These are phyloP conservation scores for Cydia fagiglandana DNA, from an alignment of 1,140 invertebrate genomes.

Conservation along the genomic window DNA sequence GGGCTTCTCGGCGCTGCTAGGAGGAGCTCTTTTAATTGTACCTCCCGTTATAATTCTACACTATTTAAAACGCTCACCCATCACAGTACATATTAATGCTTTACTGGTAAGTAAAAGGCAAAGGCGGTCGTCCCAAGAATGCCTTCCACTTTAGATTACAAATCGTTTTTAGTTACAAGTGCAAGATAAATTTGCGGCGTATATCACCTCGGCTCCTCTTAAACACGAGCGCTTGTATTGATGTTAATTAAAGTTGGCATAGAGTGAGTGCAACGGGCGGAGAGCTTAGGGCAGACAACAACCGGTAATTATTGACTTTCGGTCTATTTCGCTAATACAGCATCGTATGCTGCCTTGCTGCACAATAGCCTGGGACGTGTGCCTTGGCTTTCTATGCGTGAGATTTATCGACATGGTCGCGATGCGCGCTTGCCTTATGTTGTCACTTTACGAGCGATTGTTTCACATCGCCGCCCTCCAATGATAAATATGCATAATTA, in stretches of 20 bases:
- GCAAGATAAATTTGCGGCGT: conserved; percentile 56
- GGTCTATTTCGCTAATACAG: conserved; percentile 35
- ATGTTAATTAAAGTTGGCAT: conserved; percentile 58
- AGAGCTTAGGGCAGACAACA: conserved; percentile 20
- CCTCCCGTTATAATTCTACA: conserved; percentile 21
- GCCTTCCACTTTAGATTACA: conserved; percentile 51
- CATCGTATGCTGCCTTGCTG: conserved; percentile 35
- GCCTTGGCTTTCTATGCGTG: conserved; percentile 31
- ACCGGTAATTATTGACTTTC: conserved; percentile 37
- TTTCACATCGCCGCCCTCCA: conserved; percentile 34
- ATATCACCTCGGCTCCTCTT: conserved; percentile 54
- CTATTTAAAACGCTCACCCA: neutral
- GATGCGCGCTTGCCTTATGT: conserved; percentile 31
- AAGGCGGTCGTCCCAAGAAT: conserved; percentile 38
- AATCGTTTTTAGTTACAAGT: conserved; percentile 45
- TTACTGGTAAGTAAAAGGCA: neutral
- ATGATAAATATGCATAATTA: conserved; percentile 35
- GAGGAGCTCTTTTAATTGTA: conserved; percentile 11
- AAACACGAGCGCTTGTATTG: conserved; percentile 48
- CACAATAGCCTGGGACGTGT: conserved; percentile 34
- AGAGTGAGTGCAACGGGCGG: conserved; percentile 27
- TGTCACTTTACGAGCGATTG: conserved; percentile 45
- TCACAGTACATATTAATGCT: conserved; percentile 2
- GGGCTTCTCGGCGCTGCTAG: conserved; percentile 32
- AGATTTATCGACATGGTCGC: conserved; percentile 32